A percentile compares a stretch with the other conserved stretches of the same genome.
Conservation (phyloP, 2,113 vertebrate genomes). For the Corydoras sp. region DNA sequence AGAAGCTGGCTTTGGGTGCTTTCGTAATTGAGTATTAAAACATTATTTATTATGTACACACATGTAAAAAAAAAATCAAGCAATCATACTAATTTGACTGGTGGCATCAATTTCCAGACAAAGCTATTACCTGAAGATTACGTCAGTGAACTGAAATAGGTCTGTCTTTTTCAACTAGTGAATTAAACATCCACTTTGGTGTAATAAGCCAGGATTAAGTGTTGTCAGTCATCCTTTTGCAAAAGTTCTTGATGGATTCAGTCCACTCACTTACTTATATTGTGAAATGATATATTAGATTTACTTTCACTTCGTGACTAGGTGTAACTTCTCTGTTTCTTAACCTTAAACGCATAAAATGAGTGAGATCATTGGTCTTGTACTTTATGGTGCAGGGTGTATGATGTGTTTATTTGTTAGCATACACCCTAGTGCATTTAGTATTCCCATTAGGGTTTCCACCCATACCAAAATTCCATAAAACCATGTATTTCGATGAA, state of each 20-base stretch:
- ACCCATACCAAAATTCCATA: too few species aligned
- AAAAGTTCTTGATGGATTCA: neutral
- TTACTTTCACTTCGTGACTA: neutral
- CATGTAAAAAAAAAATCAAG: slow-evolving; percentile 4
- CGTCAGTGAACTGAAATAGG: slow-evolving; percentile 23
- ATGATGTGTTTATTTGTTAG: too few species aligned
- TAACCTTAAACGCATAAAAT: neutral
- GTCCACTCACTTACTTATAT: neutral
- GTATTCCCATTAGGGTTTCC: too few species aligned
- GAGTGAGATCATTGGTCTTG: too few species aligned
- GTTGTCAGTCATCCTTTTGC: slow-evolving; percentile 6
- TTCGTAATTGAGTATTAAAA: slow-evolving; percentile 9
- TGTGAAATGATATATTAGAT: neutral
- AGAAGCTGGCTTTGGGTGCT: neutral
- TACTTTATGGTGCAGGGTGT: too few species aligned
- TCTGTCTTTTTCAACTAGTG: slow-evolving; percentile 14
- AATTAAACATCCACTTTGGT: slow-evolving; percentile 23
- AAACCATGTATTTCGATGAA: too few species aligned
- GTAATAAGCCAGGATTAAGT: slow-evolving; percentile 17
- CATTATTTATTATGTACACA: neutral
- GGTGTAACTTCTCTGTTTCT: neutral
- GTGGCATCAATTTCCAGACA: slow-evolving; percentile 11
- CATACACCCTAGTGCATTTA: too few species aligned
- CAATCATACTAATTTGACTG: neutral
- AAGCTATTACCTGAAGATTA: slow-evolving; percentile 12